Percentiles rank a stretch among this genome's conserved stretches.
phyloP scores from a whole-genome alignment of 2,113 vertebrate genomes.

The Sorex araneus region DNA sequence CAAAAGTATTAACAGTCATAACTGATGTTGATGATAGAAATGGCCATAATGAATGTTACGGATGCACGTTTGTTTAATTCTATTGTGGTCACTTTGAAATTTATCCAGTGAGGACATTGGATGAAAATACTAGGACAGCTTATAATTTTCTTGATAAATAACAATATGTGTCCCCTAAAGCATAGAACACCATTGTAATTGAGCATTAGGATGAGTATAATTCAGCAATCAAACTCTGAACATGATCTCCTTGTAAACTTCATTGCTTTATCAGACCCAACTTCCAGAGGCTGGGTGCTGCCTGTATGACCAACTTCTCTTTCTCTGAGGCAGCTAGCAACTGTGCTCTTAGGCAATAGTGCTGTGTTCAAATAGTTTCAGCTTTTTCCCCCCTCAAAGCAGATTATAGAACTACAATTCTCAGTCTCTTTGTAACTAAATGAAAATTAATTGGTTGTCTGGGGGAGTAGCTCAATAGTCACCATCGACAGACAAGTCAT shows the following conservation, averaged over 20 bases:
- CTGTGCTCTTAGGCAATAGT: neutral
- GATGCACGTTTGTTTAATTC: neutral
- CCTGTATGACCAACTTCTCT: neutral
- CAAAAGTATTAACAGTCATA: neutral
- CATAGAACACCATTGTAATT: neutral
- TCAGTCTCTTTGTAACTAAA: neutral
- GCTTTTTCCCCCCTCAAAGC: neutral
- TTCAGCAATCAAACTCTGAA: neutral
- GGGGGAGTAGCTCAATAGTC: neutral
- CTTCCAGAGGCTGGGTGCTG: neutral
- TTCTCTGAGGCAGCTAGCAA: neutral
- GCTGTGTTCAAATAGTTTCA: slow-evolving; percentile 6
- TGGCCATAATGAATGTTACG: neutral
- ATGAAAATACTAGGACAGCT: neutral
- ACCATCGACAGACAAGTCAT: neutral
- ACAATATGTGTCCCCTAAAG: neutral
- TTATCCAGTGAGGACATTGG: neutral
- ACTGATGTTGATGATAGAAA: neutral
- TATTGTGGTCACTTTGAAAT: neutral
- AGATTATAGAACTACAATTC: neutral
- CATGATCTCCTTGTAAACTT: neutral
- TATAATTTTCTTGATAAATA: neutral
- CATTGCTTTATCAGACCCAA: neutral
- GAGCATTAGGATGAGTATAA: neutral
- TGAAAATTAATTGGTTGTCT: neutral